Base-by-base conservation (phyloP, 2,113 vertebrate species). In the Oryzias javanicus region DNA sequence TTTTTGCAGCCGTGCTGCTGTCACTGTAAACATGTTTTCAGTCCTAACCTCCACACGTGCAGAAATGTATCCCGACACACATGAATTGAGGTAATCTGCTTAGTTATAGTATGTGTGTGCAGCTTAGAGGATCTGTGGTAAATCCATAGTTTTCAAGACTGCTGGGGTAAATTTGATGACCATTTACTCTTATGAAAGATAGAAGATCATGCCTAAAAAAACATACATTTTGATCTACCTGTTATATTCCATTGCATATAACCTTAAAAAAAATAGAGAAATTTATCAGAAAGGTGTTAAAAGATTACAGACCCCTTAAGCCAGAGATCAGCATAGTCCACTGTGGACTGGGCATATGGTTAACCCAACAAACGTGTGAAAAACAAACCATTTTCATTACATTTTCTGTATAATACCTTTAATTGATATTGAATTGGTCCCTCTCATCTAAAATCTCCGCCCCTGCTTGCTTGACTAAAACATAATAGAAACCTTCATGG, bases 241-340 rank as follows among this genome's bases (percentile, higher is more conserved):
- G n/a, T 46, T 56, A 35, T 73, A n/a, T 57, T 40, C 35, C 24
- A 35, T 35, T 19, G 4, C 18, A 42, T 29, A 8, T 10, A 35
- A 35, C 35, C 41, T 56, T 20, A 70, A 79, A 75, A 74, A 56
- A 81, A 88, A 81, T 75, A 64, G 83, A 71, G 54, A 83, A 77
- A 74, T 83, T 80, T 86, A 73, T 42, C 66, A 76, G 64, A 78
- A 74, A 84, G 64, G 84, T 80, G 85, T 86, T 90, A 86, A 85
- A 76, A 78, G 86, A 86, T 89, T 88, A 90, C 24, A 40, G 47
- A 41, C 41, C 51, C 67, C 60, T 69, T 82, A 86, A 88, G 76
- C 84, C 56, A 59, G 64, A 84, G 75, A 83, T 87, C 70, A 80
- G 59, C 55, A 27, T 22, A 54, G 40, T 45, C 67, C 53, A 14